Base-by-base conservation (phyloP, 2,888 invertebrate species). In the Parthenolecanium corni region DNA sequence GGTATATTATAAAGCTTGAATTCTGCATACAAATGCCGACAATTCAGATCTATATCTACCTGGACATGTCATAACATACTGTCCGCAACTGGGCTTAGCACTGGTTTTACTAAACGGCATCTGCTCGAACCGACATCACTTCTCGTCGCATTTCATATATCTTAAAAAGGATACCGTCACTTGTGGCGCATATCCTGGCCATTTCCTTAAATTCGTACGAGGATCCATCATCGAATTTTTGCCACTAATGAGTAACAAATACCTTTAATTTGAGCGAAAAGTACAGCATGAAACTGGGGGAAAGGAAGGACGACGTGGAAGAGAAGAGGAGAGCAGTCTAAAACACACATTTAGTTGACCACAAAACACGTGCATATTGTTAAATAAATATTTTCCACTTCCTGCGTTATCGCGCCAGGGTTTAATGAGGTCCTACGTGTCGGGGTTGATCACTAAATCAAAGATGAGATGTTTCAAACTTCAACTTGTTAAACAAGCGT, bases 351-450 rank as follows among this genome's bases (percentile, higher is more conserved):
- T 47, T 20, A 47, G 57, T 58, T 58, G 58, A 58, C 58, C 58
- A 49, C 58, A 58, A 58, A 58, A 58, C 58, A 58, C 58, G 58
- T 58, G 58, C 58, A 58, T 47, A 38, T 58, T 58, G 58, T 58
- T 58, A 58, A 49, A 21, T 52, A 49, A 49, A 49, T 52, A 31
- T 36, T 31, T 52, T 36, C 52, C 52, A 58, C 49, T 58, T 58
- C 58, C 58, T 58, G 58, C 58, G 40, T 46, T 40, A 24, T 57
- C 21, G 40, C 42, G 42, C 25, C 16, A 49, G 49, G 49, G 49
- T 49, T 20, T 18, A 20, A 49, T 14, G 20, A 16, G 57, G 40
- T 46, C 46, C 18, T 24, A 9, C 23, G 6, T 16, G 47, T 57
- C 47, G 57, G 40, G 20, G 23, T 31, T 31, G 25, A 46, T 47